Conservation (phyloP, 2,888 invertebrate genomes). For the Mechanitis messenoides region DNA sequence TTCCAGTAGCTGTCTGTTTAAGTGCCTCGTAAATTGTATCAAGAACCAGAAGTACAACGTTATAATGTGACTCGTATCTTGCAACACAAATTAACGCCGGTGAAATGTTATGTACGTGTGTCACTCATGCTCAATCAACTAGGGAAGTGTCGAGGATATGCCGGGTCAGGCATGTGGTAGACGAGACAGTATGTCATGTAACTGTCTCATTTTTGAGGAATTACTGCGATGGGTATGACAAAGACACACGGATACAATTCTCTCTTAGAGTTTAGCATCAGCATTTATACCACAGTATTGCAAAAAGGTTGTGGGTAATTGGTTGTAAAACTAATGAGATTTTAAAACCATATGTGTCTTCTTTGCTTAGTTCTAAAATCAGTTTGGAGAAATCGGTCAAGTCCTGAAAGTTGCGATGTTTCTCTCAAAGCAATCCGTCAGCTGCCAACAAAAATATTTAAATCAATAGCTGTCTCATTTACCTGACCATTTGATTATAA, state of each 20-base stretch:
- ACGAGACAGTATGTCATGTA: slow-evolving; percentile 69
- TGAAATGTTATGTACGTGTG: slow-evolving; percentile 69
- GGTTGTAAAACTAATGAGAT: slow-evolving; percentile 65
- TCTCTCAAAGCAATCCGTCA: slow-evolving; percentile 49
- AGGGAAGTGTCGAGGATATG: slow-evolving; percentile 68
- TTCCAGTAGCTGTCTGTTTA: slow-evolving; percentile 59
- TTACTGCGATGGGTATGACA: slow-evolving; percentile 58
- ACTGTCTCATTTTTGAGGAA: slow-evolving; percentile 62
- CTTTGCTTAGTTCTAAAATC: slow-evolving; percentile 58
- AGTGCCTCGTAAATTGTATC: slow-evolving; percentile 27
- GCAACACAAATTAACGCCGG: slow-evolving; percentile 67
- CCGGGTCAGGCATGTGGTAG: slow-evolving; percentile 71
- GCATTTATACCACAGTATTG: slow-evolving; percentile 62
- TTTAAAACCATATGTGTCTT: slow-evolving; percentile 66
- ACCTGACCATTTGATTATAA: slow-evolving; percentile 49
- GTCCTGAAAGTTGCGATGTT: slow-evolving; percentile 45
- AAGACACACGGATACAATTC: slow-evolving; percentile 47
- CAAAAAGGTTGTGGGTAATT: slow-evolving; percentile 74
- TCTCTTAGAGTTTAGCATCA: slow-evolving; percentile 39
- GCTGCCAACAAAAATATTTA: slow-evolving; percentile 63
- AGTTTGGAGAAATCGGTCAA: slow-evolving; percentile 52
- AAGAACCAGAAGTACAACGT: slow-evolving; percentile 54
- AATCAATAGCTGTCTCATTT: slow-evolving; percentile 44
- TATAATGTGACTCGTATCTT: slow-evolving; percentile 58
- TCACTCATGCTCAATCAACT: slow-evolving; percentile 77